Evolutionary conservation across 2,888 invertebrate species (phyloP).

Genomic region (Beris morrisii): DNA sequence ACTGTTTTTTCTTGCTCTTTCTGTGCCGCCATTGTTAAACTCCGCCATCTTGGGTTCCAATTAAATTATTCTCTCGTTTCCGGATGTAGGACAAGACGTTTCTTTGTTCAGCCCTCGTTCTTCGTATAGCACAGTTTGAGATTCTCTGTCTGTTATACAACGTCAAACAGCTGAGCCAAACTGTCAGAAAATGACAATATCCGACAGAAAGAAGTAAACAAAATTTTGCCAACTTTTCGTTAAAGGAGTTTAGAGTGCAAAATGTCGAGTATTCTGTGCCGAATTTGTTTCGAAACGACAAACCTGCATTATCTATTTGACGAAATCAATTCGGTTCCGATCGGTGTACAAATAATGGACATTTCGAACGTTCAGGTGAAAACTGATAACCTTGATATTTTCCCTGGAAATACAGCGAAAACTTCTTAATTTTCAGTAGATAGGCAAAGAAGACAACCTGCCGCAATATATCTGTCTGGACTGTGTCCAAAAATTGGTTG

Average conservation of each 20-base stretch:
- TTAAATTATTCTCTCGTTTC: too few species aligned
- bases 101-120: too few species aligned
- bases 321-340: not conserved
- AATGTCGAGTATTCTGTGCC: not conserved
- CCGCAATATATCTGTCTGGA: slow-evolving; percentile 13
- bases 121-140: too few species aligned
- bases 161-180: too few species aligned
- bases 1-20: too few species aligned
- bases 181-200: too few species aligned
- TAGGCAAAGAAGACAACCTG: slow-evolving; percentile 1
- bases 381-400: not conserved
- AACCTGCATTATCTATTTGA: not conserved
- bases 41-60: too few species aligned
- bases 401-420: not conserved
- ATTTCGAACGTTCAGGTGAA: slow-evolving; percentile 15
- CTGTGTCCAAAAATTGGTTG: not conserved
- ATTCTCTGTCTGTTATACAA: too few species aligned
- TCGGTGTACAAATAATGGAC: not conserved
- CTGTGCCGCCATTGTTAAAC: too few species aligned
- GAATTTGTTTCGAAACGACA: slow-evolving; percentile 8
- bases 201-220: too few species aligned
- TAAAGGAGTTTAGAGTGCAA: not conserved
- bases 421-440: slow-evolving; percentile 6
- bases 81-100: too few species aligned
- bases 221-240: too few species aligned